Base-by-base conservation (phyloP, 1,140 invertebrate genomes). In the Psilanteris sp. region DNA sequence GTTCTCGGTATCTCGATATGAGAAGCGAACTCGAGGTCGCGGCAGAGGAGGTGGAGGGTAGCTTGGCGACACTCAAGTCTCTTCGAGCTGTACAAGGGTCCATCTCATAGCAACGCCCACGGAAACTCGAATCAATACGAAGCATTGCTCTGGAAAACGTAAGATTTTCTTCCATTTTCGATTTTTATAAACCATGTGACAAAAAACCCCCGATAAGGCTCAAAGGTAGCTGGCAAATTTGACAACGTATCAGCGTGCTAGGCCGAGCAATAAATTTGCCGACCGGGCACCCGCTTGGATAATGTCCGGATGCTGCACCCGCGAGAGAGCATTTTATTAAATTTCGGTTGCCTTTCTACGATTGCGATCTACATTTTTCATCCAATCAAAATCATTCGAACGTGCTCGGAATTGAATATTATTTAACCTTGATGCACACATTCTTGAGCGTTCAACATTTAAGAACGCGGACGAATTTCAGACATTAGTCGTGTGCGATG, bases 41-140 rank as follows among this genome's bases (percentile, higher is more conserved):
- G 34, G 31, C 32, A 22, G 46, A 43, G 43, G 81, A 81, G 80
- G 77, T 77, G 77, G 81, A 85, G 83, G 81, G 84, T 86, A 86
- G 83, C 86, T 84, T 83, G 86, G 86, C 87, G 87, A 89, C 87
- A 87, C 86, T 88, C 86, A 82, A 88, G 85, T 85, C 83, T 84
- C 79, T 83, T 79, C 74, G 77, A 79, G 78, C 83, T 82, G 80
- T 87, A 87, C 86, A 87, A 88, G 87, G 87, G 86, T 87, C 87
- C 86, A 89, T 89, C 87, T 88, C 87, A 85, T 88, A 88, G 87
- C 87, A 89, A 89, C 87, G 87, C 87, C 87, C 87, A 86, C 87
- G 85, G 85, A 84, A 85, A 85, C 86, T 81, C 83, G 81, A 88
- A 88, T 88, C 87, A 86, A 88, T 88, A 88, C 84, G 82, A 85